A percentile compares a stretch with the other conserved stretches of the same genome.
These are phyloP conservation scores for Nephrocerus scutellatus DNA, from an alignment of 2,888 invertebrate genomes.

Conservation along the genomic window DNA sequence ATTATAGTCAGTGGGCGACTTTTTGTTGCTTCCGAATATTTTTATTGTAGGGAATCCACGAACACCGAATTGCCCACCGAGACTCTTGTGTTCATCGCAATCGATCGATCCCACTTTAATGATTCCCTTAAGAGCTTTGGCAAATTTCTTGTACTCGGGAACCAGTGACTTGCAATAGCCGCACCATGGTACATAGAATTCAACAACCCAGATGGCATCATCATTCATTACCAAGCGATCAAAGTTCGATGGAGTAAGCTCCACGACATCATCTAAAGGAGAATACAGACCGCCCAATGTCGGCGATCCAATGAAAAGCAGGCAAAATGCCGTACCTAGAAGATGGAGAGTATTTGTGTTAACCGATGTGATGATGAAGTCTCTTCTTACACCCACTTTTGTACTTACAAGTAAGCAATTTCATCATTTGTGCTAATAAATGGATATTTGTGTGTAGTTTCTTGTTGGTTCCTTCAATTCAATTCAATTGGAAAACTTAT, in stretches of 20 bases:
- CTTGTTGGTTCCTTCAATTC: no score
- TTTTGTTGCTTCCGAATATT: constrained; percentile 80
- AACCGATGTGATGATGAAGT: no score
- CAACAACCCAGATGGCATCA: constrained; percentile 89
- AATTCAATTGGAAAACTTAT: no score
- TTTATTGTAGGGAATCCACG: constrained; percentile 94
- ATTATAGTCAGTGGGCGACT: constrained; percentile 73
- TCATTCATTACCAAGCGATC: constrained; percentile 73
- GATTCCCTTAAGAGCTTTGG: constrained; percentile 86
- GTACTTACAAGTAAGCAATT: no score
- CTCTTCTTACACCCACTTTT: no score
- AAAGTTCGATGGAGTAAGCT: constrained; percentile 82
- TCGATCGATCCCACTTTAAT: constrained; percentile 92
- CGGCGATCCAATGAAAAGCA: no score
- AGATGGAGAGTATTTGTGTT: no score
- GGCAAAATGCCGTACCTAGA: no score
- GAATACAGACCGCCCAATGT: constrained; percentile 55
- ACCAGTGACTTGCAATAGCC: constrained; percentile 84
- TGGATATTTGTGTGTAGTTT: no score
- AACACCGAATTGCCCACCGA: constrained; percentile 74
- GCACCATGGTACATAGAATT: constrained; percentile 86
- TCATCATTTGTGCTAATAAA: no score
- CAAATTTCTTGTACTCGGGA: constrained; percentile 91
- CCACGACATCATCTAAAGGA: constrained; percentile 69
- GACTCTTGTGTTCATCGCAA: constrained; percentile 78